phyloP scores from a whole-genome alignment of 2,113 vertebrate species.

The Ploceus nigricollis region DNA sequence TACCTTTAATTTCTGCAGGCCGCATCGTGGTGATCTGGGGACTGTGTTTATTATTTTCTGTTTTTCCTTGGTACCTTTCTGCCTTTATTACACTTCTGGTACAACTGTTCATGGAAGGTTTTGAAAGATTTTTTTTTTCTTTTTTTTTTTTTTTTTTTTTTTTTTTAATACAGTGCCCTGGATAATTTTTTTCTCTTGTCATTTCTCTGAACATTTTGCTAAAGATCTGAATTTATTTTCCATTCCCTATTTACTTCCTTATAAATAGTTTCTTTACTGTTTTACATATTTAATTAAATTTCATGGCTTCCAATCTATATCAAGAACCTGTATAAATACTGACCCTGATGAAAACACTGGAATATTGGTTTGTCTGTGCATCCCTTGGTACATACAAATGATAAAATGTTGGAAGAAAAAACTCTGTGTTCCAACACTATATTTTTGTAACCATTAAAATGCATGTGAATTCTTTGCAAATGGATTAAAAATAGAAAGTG shows the following conservation, averaged over 20 bases:
- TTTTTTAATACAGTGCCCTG: not conserved
- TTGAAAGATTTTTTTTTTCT: accelerated
- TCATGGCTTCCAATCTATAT: accelerated
- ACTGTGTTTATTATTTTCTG: not conserved
- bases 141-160: not conserved
- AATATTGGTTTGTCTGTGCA: not conserved
- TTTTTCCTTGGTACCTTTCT: not conserved
- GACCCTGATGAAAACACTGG: not conserved
- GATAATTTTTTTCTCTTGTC: not conserved
- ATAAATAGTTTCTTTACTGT: not conserved
- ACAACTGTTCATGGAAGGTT: not conserved
- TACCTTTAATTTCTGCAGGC: constrained; percentile 49
- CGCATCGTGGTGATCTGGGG: not conserved
- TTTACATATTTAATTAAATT: not conserved
- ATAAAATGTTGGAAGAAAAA: not conserved
- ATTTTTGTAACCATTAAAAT: not conserved
- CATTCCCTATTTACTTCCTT: not conserved
- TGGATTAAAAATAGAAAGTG: not conserved
- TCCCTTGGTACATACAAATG: not conserved
- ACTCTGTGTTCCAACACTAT: accelerated
- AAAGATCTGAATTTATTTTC: not conserved
- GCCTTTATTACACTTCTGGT: not conserved
- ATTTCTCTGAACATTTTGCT: not conserved
- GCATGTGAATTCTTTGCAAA: not conserved
- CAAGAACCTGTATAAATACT: not conserved